Percentiles rank a stretch among this genome's conserved stretches.
These are phyloP conservation scores for Setophaga kirtlandii DNA, from an alignment of 2,113 vertebrate genomes.

Conservation along the genomic window DNA sequence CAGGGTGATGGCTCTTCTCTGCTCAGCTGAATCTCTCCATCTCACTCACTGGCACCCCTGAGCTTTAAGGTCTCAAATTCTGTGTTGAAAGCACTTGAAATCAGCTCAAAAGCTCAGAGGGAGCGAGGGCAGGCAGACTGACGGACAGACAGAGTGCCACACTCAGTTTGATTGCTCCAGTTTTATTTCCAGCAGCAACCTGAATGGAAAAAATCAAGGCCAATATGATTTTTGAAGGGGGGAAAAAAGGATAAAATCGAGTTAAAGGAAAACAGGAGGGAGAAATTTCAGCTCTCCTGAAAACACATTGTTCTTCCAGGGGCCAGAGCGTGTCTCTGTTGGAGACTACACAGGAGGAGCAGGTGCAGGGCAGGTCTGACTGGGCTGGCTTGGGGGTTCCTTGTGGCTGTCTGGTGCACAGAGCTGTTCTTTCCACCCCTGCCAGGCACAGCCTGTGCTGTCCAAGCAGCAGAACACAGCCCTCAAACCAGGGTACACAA, in stretches of 20 bases:
- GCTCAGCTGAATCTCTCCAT: neutral
- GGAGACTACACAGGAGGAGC: rapidly evolving
- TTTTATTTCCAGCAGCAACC: neutral
- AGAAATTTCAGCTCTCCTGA: neutral
- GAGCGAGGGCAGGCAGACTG: neutral
- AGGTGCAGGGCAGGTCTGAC: neutral
- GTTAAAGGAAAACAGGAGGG: neutral
- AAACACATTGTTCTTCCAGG: neutral
- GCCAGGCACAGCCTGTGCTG: neutral
- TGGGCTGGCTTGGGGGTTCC: neutral
- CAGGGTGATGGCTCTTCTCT: neutral
- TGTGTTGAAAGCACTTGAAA: constrained; percentile 1
- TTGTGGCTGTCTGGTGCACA: neutral
- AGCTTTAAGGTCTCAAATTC: neutral
- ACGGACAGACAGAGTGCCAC: neutral
- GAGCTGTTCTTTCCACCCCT: neutral
- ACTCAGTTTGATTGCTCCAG: neutral
- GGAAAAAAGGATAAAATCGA: neutral
- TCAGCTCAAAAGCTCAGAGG: neutral
- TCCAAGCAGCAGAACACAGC: neutral
- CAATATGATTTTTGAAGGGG: neutral
- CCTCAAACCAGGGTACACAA: neutral
- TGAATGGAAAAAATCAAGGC: neutral
- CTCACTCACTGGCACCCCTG: neutral
- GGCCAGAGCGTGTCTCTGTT: neutral